Base-by-base conservation (phyloP, 35 echinoderm and acorn worm genomes). In the Ophioderma brevispina region DNA sequence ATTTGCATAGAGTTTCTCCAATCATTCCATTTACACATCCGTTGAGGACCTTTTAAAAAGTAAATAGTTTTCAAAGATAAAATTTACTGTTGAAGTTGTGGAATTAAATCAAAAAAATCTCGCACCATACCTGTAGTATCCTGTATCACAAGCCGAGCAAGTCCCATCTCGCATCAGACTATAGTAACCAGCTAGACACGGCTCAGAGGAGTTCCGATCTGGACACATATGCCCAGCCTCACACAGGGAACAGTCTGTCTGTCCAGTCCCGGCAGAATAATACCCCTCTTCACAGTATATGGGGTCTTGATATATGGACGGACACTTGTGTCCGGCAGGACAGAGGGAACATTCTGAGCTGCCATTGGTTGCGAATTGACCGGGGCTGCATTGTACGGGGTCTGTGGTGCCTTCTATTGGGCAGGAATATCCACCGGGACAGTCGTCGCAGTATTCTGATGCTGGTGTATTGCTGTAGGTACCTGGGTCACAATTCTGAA, bases 331-430 rank as follows among this genome's bases (percentile, higher is more conserved):
- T 19, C 96, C 96, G 19, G 33, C 28, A 19, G 96, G 96, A 35
- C 96, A 98, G 25, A 70, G 82, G 75, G 32, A 55, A 43, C 96
- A 98, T 33, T 75, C 77, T 0, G 82, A 56, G 85, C 93, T 98
- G 13, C 96, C 96, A 55, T 98, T 98, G 77, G 81, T 43, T 25
- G 96, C 87, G 75, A 92, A 98, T 49, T 98, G 93, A 31, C 96
- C 96, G 15, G 52, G 28, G 1, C 93, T 90, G 42, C 96, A 98
- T 35, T 84, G 38, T 0, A 87, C 82, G 1, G 93, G 96, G 4
- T 39, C 50, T 25, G 55, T 82, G 39, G 86, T 87, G 13, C 96
- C 93, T 50, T 81, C 76, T 0, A 92, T 46, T 31, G 79, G 90
- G 81, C 96, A 98, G n/a, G 90, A 77, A 77, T 87, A 90, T 14